Conservation (phyloP, 2,797 vertebrate genomes). For the Mionectes olivaceus region DNA sequence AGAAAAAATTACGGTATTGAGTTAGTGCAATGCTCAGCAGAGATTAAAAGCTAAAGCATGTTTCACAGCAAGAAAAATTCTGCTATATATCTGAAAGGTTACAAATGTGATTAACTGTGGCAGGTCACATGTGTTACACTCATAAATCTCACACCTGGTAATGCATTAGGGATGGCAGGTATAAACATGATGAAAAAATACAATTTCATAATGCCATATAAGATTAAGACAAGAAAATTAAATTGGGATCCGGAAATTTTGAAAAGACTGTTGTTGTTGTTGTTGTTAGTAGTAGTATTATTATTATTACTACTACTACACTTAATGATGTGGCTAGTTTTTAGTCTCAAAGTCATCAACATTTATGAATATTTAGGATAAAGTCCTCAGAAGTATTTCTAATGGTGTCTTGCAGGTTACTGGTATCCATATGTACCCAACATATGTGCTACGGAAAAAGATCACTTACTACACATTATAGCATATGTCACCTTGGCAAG, state of each 20-base stretch:
- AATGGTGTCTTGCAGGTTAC: constrained; percentile 23
- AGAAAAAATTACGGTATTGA: neutral
- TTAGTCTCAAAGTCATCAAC: neutral
- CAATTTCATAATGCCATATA: constrained; percentile 52
- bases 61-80: constrained; percentile 70
- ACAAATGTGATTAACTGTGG: constrained; percentile 76
- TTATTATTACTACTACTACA: neutral
- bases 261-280: neutral
- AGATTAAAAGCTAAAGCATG: constrained; percentile 45
- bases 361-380: neutral
- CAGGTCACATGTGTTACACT: constrained; percentile 72
- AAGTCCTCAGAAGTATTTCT: constrained; percentile 8
- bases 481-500: constrained; percentile 52
- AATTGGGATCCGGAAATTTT: neutral
- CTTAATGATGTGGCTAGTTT: neutral
- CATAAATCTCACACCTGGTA: constrained; percentile 76
- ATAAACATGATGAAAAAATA: constrained; percentile 66
- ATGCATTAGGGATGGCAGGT: constrained; percentile 69
- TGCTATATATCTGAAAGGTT: constrained; percentile 69
- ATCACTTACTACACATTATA: constrained; percentile 1
- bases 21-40: constrained; percentile 14
- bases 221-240: constrained; percentile 51
- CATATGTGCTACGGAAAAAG: constrained; percentile 53
- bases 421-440: constrained; percentile 49
- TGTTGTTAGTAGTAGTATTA: neutral